Evolutionary conservation across 2,888 invertebrate genomes (phyloP), one percentile per base, ranked within the genome.

Genomic region (Eledona agricola): DNA sequence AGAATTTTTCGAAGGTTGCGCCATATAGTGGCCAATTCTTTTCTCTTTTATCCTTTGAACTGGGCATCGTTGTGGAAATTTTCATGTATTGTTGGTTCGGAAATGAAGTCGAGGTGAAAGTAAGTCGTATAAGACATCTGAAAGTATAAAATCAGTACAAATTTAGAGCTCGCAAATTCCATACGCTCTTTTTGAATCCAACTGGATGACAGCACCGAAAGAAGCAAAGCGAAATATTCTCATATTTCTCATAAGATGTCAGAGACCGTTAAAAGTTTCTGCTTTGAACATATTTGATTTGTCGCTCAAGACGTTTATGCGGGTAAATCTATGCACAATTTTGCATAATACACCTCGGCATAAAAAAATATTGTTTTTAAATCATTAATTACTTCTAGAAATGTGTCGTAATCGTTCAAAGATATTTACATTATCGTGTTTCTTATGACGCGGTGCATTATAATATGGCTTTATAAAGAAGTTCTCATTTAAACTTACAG

Each of bases 11-110:
- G 10, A 10, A 45, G 45, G 7, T 38, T 1, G 15, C 19, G 1
- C 29, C 31, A 2, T 13, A 38, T 3, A 31, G 23, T 2, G 16
- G 16, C 2, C 22, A 38, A 38, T 49, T 49, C 12, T 23, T 22
- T n/a, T 20, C 19, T 22, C 6, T 49, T 7, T 2, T 23, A 3
- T 19, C 35, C 2, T 49, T 22, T 15, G 22, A 19, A 29, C 0
- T 15, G 0, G 38, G 9, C 7, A 7, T 12, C 3, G 16, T 50
- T 1, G 6, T 16, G 5, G 16, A 50, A 40, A 25, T 50, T 6
- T 32, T 40, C 1, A 40, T 31, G 19, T 50, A 40, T 9, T 42
- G 32, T 6, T 50, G 50, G 50, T 34, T 50, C 9, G 42, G 50
- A 2, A 42, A 50, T 16, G 26, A 42, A 42, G 42, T 50, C 3